phyloP scores from a whole-genome alignment of 2,797 vertebrate genomes.

The Typhlichthys subterraneus region DNA sequence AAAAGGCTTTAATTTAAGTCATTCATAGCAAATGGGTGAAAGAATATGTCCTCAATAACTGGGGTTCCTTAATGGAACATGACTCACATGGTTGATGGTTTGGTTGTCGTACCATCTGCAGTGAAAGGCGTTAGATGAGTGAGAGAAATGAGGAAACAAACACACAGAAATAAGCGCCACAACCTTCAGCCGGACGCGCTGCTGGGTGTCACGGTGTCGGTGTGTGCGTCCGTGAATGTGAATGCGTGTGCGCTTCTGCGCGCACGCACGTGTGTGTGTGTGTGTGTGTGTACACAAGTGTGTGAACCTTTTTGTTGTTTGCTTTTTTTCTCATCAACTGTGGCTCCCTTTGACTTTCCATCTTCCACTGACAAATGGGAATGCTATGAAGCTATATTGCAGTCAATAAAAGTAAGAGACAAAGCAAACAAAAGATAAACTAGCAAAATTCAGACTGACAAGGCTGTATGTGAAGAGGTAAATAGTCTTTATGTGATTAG shows the following conservation, averaged over 20 bases:
- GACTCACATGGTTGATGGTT: slow-evolving; percentile 62
- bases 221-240: slow-evolving; percentile 13
- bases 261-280: slow-evolving; percentile 2
- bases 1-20: slow-evolving; percentile 75
- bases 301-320: neutral
- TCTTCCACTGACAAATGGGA: neutral
- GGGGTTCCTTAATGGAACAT: slow-evolving; percentile 63
- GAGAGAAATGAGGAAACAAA: slow-evolving; percentile 54
- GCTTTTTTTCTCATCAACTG: neutral
- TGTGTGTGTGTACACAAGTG: neutral
- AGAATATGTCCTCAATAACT: slow-evolving; percentile 72
- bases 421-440: slow-evolving; percentile 5
- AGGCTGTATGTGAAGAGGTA: neutral
- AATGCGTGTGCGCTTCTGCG: slow-evolving; percentile 11
- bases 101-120: slow-evolving; percentile 72
- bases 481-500: neutral
- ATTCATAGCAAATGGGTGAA: slow-evolving; percentile 67
- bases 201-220: slow-evolving; percentile 31
- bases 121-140: slow-evolving; percentile 62
- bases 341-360: neutral
- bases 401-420: slow-evolving; percentile 20
- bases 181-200: slow-evolving; percentile 52
- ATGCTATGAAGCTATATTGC: slow-evolving; percentile 20
- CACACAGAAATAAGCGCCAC: slow-evolving; percentile 33
- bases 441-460: neutral